A percentile compares a stretch with the other conserved stretches of the same genome.
Conservation (phyloP, 2,113 vertebrate species). For the Motacilla tschutschensis region DNA sequence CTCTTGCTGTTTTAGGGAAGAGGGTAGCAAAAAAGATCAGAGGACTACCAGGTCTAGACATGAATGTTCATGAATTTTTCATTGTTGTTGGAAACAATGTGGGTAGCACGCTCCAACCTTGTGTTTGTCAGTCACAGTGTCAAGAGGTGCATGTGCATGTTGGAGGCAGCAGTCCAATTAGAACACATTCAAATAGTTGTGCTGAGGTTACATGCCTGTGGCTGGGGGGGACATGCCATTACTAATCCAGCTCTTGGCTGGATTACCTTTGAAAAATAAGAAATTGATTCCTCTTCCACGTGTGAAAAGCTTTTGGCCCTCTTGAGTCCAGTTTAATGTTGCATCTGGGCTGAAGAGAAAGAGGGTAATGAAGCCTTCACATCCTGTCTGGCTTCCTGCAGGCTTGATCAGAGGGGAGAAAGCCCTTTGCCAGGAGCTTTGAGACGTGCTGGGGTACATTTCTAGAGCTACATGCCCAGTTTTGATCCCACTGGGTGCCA, state of each 20-base stretch:
- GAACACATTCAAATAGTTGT: background rate
- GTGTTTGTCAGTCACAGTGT: background rate
- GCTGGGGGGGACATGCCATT: constrained; percentile 10
- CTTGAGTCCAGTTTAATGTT: constrained; percentile 11
- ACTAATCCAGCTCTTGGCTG: constrained; percentile 41
- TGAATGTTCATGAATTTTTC: background rate
- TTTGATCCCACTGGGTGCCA: background rate
- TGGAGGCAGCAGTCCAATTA: background rate
- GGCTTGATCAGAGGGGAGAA: background rate
- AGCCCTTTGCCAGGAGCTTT: background rate
- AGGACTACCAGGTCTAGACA: background rate
- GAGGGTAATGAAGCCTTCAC: constrained; percentile 7
- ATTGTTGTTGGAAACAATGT: background rate
- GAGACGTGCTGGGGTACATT: background rate
- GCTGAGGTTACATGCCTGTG: constrained; percentile 37
- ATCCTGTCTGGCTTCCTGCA: background rate
- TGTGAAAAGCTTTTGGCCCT: constrained; percentile 39
- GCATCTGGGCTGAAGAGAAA: constrained; percentile 10
- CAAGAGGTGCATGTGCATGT: background rate
- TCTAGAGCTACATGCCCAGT: background rate
- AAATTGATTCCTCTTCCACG: background rate
- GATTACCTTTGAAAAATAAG: constrained; percentile 44
- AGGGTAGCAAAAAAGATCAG: background rate
- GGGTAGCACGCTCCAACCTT: background rate
- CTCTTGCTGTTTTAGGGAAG: background rate